Base-by-base conservation (phyloP, 2,113 vertebrate species). In the Telmatochromis sp. region DNA sequence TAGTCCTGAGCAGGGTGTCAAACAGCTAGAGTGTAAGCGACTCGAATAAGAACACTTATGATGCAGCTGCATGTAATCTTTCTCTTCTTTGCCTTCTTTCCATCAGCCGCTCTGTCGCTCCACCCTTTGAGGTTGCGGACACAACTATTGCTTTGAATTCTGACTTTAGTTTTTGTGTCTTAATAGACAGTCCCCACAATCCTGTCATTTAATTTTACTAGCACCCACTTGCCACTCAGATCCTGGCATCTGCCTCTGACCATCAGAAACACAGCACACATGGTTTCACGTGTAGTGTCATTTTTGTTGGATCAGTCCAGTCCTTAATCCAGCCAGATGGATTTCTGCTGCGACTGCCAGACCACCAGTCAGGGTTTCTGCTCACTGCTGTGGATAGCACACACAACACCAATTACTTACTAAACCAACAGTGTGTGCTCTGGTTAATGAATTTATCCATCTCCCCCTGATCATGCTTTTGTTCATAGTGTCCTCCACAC, bases 251-350 rank as follows among this genome's bases (percentile, higher is more conserved):
- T 68, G 6, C 19, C 45, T 68, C 42, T 57, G 80, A 89, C 12
- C 21, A 63, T 53, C 65, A 89, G 54, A 89, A 75, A 65, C 40
- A 42, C 53, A 26, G 51, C 83, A 90, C 89, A 82, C 73, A 84
- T 85, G 88, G 54, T 87, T 91, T 85, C 40, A 51, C 57, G 19
- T 87, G 51, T 55, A 83, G 23, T 58, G 13, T 68, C 80, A 70
- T 89, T 90, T 94, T 80, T 83, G 47, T 82, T 91, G 90, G 80
- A 86, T 55, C 80, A 23, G 80, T 91, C 86, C 83, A 47, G 79
- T 85, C 37, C 70, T 84, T 82, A 92, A 93, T 89, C 80, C 92
- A 65, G 21, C 88, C 87, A 89, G 88, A 92, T 91, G 90, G 86
- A 63, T 80, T 86, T 85, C 58, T 80, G 63, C 86, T 88, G 21